Conservation (phyloP, 2,113 vertebrate genomes). For the Haplochromis burtoni region DNA sequence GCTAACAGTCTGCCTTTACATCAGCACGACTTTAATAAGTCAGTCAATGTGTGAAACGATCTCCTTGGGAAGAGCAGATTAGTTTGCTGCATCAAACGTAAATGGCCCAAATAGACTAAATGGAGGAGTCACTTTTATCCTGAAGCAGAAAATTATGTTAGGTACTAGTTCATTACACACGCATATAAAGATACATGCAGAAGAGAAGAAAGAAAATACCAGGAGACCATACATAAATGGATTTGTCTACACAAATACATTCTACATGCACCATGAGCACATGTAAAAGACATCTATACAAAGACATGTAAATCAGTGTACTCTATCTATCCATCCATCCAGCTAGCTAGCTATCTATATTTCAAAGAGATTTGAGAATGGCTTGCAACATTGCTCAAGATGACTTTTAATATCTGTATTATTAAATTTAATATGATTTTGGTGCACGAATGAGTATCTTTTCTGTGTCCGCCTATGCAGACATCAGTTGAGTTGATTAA, state of each 20-base stretch:
- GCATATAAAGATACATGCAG: not conserved
- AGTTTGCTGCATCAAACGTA: constrained; percentile 21
- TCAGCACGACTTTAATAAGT: constrained; percentile 28
- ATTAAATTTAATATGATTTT: not conserved
- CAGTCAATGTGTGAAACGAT: constrained; percentile 21
- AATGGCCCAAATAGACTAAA: constrained; percentile 24
- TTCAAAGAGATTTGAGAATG: not conserved
- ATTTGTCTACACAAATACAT: not conserved
- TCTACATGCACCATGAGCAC: not conserved
- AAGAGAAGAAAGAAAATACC: not conserved
- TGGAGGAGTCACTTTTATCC: constrained; percentile 41
- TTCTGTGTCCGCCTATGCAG: not conserved
- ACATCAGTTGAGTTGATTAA: not conserved
- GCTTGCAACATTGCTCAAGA: not conserved
- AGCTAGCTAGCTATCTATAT: not conserved
- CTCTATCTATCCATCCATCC: not conserved
- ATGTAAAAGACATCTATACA: not conserved
- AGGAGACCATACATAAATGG: not conserved
- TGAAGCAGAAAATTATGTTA: constrained; percentile 49
- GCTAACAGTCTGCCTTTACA: not conserved
- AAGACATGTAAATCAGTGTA: not conserved
- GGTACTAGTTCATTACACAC: constrained; percentile 36
- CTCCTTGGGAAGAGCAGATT: constrained; percentile 19
- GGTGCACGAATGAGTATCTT: not conserved
- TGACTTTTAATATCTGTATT: not conserved